Conservation (phyloP, 2,113 vertebrate species). For the Cyrtonyx montezumae region DNA sequence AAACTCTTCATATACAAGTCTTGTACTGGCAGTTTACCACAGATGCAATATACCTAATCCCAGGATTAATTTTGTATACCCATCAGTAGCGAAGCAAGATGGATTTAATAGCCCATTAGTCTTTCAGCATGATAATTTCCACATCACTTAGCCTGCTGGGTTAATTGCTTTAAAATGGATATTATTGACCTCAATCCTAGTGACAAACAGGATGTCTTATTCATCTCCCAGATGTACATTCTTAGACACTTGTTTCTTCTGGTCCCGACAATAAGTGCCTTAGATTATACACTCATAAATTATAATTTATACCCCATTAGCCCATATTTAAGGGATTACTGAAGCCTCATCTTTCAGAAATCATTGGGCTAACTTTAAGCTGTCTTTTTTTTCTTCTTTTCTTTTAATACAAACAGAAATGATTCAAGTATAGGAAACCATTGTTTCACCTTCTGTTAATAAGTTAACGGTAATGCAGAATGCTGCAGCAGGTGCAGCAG, state of each 20-base stretch:
- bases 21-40: not conserved
- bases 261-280: constrained; percentile 2
- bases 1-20: not conserved
- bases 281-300: constrained; percentile 42
- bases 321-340: not conserved
- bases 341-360: not conserved
- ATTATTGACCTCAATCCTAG: constrained; percentile 66
- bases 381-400: no score
- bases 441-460: not conserved
- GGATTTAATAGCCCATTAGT: constrained; percentile 48
- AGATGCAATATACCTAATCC: not conserved
- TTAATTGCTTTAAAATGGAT: constrained; percentile 68
- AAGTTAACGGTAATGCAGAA: constrained; percentile 27
- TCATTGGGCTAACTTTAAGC: not conserved
- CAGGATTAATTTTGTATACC: constrained; percentile 42
- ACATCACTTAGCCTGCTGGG: constrained; percentile 44
- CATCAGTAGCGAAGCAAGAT: constrained; percentile 20
- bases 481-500: constrained; percentile 18
- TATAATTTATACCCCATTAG: constrained; percentile 38
- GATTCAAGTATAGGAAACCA: not conserved
- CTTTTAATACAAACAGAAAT: not conserved
- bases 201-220: constrained; percentile 39
- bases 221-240: constrained; percentile 58
- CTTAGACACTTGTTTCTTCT: constrained; percentile 54
- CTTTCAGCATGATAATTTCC: constrained; percentile 55